phyloP scores from a whole-genome alignment of 2,113 vertebrate species.

The Rhynchomys soricoides region DNA sequence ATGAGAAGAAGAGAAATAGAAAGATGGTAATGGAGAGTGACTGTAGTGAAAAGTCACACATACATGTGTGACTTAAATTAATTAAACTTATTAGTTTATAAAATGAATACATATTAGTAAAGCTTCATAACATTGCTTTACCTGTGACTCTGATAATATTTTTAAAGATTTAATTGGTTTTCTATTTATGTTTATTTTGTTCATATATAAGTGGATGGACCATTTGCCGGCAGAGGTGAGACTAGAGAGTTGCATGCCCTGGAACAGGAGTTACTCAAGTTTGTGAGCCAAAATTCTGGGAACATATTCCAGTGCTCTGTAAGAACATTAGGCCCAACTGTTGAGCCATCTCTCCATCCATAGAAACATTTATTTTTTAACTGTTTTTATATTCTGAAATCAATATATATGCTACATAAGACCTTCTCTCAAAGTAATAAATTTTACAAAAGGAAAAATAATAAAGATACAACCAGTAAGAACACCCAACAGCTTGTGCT shows the following conservation, averaged over 20 bases:
- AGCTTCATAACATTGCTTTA: neutral
- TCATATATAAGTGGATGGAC: neutral
- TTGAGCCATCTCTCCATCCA: neutral
- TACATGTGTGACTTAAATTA: neutral
- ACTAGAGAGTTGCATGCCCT: neutral
- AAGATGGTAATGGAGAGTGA: neutral
- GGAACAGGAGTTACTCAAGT: neutral
- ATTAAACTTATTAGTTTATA: neutral
- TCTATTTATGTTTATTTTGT: neutral
- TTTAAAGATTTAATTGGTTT: neutral
- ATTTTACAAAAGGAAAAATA: neutral
- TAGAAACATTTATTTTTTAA: neutral
- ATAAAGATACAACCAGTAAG: neutral
- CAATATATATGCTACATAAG: neutral
- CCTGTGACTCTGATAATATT: neutral
- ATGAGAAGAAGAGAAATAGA: neutral
- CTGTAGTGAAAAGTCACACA: neutral
- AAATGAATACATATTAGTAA: neutral
- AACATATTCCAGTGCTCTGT: neutral
- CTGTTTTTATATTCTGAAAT: neutral
- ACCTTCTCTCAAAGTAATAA: neutral
- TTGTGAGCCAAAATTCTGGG: neutral
- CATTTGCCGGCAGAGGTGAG: no score
- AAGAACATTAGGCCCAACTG: neutral
- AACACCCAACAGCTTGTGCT: neutral